A percentile compares a stretch with the other conserved stretches of the same genome.
These are phyloP conservation scores for Mellivora capensis DNA, from an alignment of 2,113 vertebrate genomes.

Conservation along the genomic window DNA sequence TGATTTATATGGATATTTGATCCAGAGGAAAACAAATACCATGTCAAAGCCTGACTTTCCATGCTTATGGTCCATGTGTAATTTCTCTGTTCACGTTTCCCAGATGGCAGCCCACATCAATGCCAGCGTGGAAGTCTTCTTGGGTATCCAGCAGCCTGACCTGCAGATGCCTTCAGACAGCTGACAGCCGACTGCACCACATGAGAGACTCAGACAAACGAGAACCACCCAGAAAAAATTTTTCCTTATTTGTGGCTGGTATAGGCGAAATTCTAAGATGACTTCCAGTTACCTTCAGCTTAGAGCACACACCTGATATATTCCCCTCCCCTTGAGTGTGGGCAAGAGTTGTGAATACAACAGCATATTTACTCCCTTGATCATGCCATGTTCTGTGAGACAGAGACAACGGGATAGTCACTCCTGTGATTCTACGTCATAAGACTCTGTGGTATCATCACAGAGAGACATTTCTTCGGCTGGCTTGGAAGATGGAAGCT, in stretches of 20 bases:
- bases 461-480: neutral
- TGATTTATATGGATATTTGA: neutral
- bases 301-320: neutral
- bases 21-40: neutral
- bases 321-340: neutral
- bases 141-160: neutral
- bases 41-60: neutral
- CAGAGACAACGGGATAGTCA: neutral
- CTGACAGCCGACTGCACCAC: fast-evolving
- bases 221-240: neutral
- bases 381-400: neutral
- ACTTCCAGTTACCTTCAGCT: fast-evolving
- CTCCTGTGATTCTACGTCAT: neutral
- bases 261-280: neutral
- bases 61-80: neutral
- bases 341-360: neutral
- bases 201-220: neutral
- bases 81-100: neutral
- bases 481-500: neutral
- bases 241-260: neutral
- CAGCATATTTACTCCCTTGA: neutral
- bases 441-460: neutral
- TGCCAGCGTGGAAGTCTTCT: fast-evolving
- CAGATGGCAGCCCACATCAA: neutral
- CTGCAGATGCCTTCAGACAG: neutral